Evolutionary conservation across 1,140 invertebrate genomes (phyloP), one percentile per base, ranked within the genome.

Genomic region (Notospermus geniculatus): DNA sequence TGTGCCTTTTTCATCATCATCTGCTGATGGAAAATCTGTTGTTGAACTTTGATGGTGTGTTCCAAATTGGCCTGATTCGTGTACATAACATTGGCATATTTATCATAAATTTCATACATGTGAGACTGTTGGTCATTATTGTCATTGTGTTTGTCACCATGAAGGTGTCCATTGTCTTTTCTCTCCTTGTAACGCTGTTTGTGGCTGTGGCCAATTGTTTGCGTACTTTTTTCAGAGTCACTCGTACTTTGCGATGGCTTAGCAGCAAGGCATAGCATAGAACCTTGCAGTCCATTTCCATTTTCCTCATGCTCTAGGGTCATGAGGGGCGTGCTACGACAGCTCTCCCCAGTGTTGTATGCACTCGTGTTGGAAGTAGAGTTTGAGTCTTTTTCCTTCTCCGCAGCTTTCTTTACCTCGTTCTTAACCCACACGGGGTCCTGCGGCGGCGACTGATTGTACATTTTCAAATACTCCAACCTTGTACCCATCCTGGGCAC

Each of bases 311-410:
- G 77, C 68, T 87, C 86, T 57, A 86, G 70, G 7, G 86, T 86
- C 11, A 88, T 75, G 1, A 77, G 59, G 0, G 87, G 88, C 59
- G 87, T 89, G 68, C 88, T 89, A 58, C 89, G 86, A 67, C 88
- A 89, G 63, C 82, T 83, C 53, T 89, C 89, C 1, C 88, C 89
- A 1, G 89, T 90, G 67, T 90, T 91, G 71, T 90, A 90, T 54
- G 89, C 89, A 78, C 87, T 89, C 27, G 88, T 75, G 17, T 71
- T 28, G 23, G 46, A 54, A 27, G 23, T 30, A 32, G 46, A n/a
- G 46, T 25, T 64, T 72, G 63, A 50, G 23, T 27, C 27, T 11
- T 55, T 55, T 11, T n/a, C n/a, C 15, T 17, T 28, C 23, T 55
- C 54, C 4, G 25, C 5, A 4, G 23, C 27, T 27, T 55, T 55